A percentile compares a stretch with the other conserved stretches of the same genome.
These are phyloP conservation scores for Gambusia affinis DNA, from an alignment of 2,113 vertebrate genomes.

Conservation along the genomic window DNA sequence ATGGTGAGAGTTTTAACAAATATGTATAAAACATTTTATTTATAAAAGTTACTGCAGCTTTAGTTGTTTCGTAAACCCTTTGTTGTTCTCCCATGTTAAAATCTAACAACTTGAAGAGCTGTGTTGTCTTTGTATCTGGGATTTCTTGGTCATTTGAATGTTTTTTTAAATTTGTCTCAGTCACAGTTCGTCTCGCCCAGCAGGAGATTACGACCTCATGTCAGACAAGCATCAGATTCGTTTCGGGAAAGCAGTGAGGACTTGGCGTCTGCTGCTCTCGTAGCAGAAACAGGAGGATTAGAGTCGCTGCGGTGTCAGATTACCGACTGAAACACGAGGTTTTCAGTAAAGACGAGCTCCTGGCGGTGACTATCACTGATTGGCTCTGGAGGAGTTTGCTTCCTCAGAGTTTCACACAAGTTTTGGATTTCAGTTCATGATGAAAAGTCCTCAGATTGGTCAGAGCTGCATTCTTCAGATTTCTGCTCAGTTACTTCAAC, in stretches of 20 bases:
- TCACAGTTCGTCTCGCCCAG: neutral
- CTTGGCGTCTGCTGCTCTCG: neutral
- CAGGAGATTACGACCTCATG: neutral
- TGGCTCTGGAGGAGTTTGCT: constrained; percentile 20
- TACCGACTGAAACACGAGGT: constrained; percentile 45
- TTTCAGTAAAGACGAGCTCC: constrained; percentile 58
- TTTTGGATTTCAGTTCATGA: constrained; percentile 67
- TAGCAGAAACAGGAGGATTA: neutral
- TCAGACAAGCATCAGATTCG: neutral
- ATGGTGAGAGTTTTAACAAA: too few relatives aligned
- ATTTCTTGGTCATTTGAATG: too few relatives aligned
- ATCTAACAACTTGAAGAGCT: too few relatives aligned
- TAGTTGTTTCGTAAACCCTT: neutral
- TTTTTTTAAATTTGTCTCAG: too few relatives aligned
- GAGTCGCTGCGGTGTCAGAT: constrained; percentile 28
- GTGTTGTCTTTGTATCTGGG: too few relatives aligned
- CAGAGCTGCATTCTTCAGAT: constrained; percentile 43
- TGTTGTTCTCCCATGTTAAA: too few relatives aligned
- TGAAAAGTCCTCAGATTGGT: constrained; percentile 41
- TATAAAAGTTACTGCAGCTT: neutral
- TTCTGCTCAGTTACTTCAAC: neutral
- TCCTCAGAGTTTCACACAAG: constrained; percentile 57
- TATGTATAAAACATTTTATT: too few relatives aligned
- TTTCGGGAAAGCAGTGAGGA: neutral
- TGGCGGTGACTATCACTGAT: constrained; percentile 37